Conservation (phyloP, 2,113 vertebrate genomes). For the Noturus placidus region DNA sequence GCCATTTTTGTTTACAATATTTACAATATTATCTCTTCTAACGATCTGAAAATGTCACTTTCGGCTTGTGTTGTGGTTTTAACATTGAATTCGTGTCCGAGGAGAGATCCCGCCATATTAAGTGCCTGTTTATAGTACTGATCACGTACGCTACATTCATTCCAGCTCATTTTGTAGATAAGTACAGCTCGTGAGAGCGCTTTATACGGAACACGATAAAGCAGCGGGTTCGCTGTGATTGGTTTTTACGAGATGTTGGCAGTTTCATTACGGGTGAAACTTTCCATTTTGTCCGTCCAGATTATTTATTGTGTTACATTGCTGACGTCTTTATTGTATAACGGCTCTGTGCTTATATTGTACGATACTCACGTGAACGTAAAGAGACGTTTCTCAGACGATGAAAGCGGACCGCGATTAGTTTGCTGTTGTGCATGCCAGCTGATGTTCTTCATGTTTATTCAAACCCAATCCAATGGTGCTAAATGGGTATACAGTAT, state of each 20-base stretch:
- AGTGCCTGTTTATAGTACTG: slow-evolving; percentile 28
- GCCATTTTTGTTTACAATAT: neutral
- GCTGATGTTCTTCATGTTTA: slow-evolving; percentile 6
- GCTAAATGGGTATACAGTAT: slow-evolving; percentile 4
- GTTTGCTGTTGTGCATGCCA: slow-evolving; percentile 15
- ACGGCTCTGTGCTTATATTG: neutral
- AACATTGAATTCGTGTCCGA: neutral
- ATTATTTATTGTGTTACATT: slow-evolving; percentile 33
- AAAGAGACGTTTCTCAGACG: neutral
- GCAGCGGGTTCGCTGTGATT: neutral
- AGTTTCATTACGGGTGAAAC: slow-evolving; percentile 6
- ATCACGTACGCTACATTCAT: neutral
- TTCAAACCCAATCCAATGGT: slow-evolving; percentile 1
- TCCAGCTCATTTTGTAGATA: neutral
- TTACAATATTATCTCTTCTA: neutral
- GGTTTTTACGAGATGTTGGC: neutral
- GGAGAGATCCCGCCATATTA: slow-evolving; percentile 19
- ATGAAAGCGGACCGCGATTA: neutral
- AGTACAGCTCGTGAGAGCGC: neutral
- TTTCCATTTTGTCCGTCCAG: neutral
- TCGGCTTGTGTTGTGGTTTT: neutral
- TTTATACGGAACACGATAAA: neutral
- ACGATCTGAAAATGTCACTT: neutral
- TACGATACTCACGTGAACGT: neutral
- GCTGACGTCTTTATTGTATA: neutral